These are phyloP conservation scores for Machimus rusticus DNA, from an alignment of 2,888 invertebrate species.

Conservation along the genomic window DNA sequence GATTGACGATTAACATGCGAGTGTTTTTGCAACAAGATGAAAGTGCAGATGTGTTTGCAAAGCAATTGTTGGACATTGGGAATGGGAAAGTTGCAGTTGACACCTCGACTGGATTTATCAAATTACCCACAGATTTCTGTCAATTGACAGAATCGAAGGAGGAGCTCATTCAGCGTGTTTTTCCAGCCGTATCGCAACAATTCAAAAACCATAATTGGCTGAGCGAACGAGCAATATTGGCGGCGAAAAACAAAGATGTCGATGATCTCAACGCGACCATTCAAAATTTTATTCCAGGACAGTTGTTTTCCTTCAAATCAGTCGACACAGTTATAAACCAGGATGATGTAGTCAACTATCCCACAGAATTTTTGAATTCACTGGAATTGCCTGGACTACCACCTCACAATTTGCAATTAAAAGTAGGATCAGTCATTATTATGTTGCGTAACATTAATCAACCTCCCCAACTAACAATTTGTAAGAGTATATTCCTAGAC, in stretches of 20 bases:
- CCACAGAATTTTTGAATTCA: too few relatives aligned
- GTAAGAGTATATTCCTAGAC: too few relatives aligned
- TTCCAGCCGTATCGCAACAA: conserved; percentile 49
- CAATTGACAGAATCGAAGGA: conserved; percentile 48
- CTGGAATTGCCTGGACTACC: too few relatives aligned
- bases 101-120: conserved; percentile 39
- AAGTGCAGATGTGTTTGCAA: too few relatives aligned
- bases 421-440: too few relatives aligned
- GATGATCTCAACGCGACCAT: conserved; percentile 43
- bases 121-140: conserved; percentile 43
- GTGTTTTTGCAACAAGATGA: neutral
- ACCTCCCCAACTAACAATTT: too few relatives aligned
- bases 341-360: neutral
- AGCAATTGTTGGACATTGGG: neutral
- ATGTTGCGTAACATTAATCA: too few relatives aligned
- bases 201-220: conserved; percentile 46
- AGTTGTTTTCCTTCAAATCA: conserved; percentile 37
- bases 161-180: conserved; percentile 51
- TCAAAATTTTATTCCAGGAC: conserved; percentile 31
- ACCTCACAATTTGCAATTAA: too few relatives aligned
- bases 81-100: conserved; percentile 46
- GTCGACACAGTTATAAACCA: conserved; percentile 39
- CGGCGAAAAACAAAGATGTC: conserved; percentile 44
- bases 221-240: conserved; percentile 48
- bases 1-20: neutral